Evolutionary conservation across 2,113 vertebrate genomes (phyloP), one percentile per base, ranked within the genome.

Genomic region (Chunga burmeisteri): DNA sequence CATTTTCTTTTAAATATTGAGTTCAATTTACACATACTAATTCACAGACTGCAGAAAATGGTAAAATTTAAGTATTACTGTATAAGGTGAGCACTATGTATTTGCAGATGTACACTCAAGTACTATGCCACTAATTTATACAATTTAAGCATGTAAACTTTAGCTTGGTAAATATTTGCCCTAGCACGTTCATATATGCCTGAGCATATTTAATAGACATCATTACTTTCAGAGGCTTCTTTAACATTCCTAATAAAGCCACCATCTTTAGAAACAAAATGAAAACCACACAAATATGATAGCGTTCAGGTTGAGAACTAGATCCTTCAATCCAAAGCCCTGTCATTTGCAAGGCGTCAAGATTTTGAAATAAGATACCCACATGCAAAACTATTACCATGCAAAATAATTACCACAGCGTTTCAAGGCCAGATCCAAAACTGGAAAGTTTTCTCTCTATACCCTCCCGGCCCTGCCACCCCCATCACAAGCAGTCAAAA

Each of bases 341-440:
- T 96, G 65, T 90, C 56, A 91, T 92, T 81, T 92, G 81, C 72
- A 74, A 95, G 91, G 91, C 15, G 10, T 90, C 93, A 29, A 93
- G 84, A 91, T 91, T 49, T 75, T 86, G 25, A 63, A 84, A 11
- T 15, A 17, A 95, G 86, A 94, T 67, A 95, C 2, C 29, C 66
- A 49, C 30, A 92, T 15, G 65, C 61, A 93, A 90, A 93, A 26
- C 49, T 58, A 52, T 34, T 73, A 73, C 7, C 34, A 65, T 42
- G 58, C 63, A 61, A 52, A 88, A 40, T 49, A 53, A 50, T 15
- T 50, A 47, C 14, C 42, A 32, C 16, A 49, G 30, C 2, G 16
- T 42, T 89, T 55, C 61, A 75, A 75, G 75, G 38, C 10, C 86
- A 91, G 55, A 93, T 36, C 27, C 61, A 1, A 84, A 91, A 72